Evolutionary conservation across 2,888 invertebrate species (phyloP).

Genomic region (Hesperia comma): DNA sequence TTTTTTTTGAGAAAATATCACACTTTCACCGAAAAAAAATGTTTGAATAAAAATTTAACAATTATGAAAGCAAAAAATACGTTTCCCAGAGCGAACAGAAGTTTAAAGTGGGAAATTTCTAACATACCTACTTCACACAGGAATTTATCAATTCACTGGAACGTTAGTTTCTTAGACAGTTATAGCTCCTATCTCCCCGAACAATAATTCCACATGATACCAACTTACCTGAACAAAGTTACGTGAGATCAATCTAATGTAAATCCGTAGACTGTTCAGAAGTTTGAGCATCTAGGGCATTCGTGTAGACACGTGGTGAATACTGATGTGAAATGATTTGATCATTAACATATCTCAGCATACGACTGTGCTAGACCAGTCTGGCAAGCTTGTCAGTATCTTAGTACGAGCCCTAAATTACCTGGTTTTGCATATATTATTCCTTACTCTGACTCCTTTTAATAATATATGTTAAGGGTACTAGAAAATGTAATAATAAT

Average conservation of each 20-base stretch:
- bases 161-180: conserved; percentile 8
- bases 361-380: neutral
- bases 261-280: conserved; percentile 28
- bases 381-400: neutral
- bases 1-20: no score
- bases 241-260: conserved; percentile 32
- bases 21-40: no score
- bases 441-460: neutral
- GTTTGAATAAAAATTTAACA: no score
- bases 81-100: no score
- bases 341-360: conserved; percentile 3
- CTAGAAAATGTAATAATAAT: no score
- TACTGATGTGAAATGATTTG: conserved; percentile 5
- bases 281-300: conserved; percentile 24
- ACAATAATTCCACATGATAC: conserved; percentile 31
- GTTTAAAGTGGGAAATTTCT: neutral
- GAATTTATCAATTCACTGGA: conserved; percentile 10
- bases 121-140: neutral
- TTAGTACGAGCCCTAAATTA: neutral
- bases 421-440: neutral
- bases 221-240: conserved; percentile 31
- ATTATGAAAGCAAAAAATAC: no score
- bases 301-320: conserved; percentile 8
- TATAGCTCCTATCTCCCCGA: conserved; percentile 25
- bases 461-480: no score